Evolutionary conservation across 1,140 invertebrate genomes (phyloP).

Genomic region (Polypedilum vanderplanki): DNA sequence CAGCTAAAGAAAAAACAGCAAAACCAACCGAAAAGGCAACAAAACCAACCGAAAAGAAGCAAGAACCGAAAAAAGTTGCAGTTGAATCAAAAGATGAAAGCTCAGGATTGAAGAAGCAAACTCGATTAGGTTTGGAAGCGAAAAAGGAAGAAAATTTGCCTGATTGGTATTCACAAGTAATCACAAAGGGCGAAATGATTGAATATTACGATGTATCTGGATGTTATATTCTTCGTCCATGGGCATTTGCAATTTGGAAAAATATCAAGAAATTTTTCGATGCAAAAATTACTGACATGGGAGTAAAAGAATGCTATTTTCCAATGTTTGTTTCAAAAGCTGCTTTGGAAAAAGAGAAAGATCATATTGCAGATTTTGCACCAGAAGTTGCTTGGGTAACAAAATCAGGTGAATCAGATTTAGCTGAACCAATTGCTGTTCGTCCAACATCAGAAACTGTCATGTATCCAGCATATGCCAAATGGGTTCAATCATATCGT

Average conservation of each 20-base stretch:
- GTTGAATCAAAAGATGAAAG: constrained; percentile 45
- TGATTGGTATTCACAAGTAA: constrained; percentile 98
- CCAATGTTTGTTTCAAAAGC: constrained; percentile 92
- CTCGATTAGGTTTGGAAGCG: constrained; percentile 85
- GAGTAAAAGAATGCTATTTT: constrained; percentile 96
- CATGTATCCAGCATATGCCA: constrained; percentile 98
- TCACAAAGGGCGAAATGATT: constrained; percentile 97
- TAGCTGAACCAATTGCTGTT: constrained; percentile 97
- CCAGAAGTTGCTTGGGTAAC: constrained; percentile 99
- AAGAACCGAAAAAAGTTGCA: constrained; percentile 37
- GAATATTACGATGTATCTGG: constrained; percentile 99
- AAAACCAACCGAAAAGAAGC: constrained; percentile 43
- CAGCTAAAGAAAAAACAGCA: no score
- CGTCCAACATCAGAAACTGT: constrained; percentile 98
- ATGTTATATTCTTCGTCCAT: constrained; percentile 95
- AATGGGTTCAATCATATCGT: constrained; percentile 97
- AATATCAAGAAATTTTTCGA: constrained; percentile 85
- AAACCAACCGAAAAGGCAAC: no score
- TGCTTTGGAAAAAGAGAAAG: constrained; percentile 91
- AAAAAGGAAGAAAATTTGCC: constrained; percentile 88
- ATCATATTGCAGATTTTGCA: constrained; percentile 95
- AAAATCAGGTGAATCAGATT: constrained; percentile 84
- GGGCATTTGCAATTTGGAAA: constrained; percentile 97
- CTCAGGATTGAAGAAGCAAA: constrained; percentile 70
- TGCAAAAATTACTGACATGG: constrained; percentile 80